phyloP scores from a whole-genome alignment of 2,113 vertebrate species.

The Bungarus multicinctus region DNA sequence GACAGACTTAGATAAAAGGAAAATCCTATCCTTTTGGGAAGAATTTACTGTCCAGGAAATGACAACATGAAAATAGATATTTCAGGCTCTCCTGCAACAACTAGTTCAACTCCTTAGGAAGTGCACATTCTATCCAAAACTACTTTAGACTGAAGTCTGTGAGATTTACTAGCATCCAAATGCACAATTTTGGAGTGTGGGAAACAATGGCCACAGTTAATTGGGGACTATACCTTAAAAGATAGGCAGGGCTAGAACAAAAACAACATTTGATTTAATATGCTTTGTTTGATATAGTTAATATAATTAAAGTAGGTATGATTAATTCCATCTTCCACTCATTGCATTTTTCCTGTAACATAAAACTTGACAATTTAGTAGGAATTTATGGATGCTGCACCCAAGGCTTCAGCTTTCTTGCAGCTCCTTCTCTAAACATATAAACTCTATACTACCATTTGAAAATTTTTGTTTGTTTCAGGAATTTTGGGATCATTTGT shows the following conservation, averaged over 20 bases:
- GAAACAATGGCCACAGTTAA: background rate
- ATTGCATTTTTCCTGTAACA: background rate
- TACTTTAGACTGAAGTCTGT: background rate
- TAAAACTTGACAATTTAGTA: background rate
- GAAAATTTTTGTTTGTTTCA: background rate
- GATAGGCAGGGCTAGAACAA: background rate
- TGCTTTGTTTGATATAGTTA: background rate
- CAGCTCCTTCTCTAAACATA: background rate
- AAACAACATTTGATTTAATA: background rate
- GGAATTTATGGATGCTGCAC: background rate
- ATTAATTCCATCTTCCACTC: background rate
- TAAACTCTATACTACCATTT: background rate
- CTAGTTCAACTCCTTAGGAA: background rate
- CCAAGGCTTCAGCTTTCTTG: background rate
- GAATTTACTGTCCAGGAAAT: background rate
- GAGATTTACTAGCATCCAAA: background rate
- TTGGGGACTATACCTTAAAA: background rate
- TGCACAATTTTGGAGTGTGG: background rate
- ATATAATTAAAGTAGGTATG: background rate
- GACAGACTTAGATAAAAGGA: background rate
- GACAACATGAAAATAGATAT: background rate
- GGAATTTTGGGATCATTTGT: slow-evolving; percentile 32
- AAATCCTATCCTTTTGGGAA: background rate
- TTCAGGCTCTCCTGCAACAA: background rate
- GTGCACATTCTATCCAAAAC: background rate